Evolutionary conservation across 2,797 vertebrate species (phyloP), one percentile per base, ranked within the genome.

Genomic region (Hippopotamyrus pictus): DNA sequence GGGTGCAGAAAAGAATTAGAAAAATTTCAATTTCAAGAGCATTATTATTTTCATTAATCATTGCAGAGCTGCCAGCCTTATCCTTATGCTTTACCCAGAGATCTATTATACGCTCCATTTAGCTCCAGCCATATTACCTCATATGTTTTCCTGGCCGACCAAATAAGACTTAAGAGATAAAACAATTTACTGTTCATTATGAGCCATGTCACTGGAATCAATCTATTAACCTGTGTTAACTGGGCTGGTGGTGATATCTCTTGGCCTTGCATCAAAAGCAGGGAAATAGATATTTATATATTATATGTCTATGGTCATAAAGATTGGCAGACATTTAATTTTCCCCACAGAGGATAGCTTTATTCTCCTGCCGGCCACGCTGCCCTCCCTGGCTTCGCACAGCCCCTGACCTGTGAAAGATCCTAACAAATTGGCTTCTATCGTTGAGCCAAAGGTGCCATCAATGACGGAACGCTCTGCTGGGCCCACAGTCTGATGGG

Each of bases 41-140:
- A 98, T 99, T 99, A 99, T 99, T 99, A 98, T 99, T 99, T 99
- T 99, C 98, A 99, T 99, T 99, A 99, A 99, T 99, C 98, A 99
- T 98, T 96, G 96, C 97, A 95, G 96, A 93, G 95, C 97, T 97
- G 98, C 98, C 97, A 97, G 96, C 96, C 96, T 97, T 97, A 97
- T 98, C 97, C 97, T 97, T 97, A 98, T 97, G 97, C 97, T 98
- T 98, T 98, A 96, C 97, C 97, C 96, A 97, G 97, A 98, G 98
- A 99, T 99, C 98, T 98, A 99, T 99, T 99, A 99, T 98, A 98
- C 97, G 98, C 97, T 97, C 98, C 98, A 99, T 99, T 99, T 99
- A 98, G 97, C 95, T 95, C 94, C 93, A 96, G 97, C 98, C 97
- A 97, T 99, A 99, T 99, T 99, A 99, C 98, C 98, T 99, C 98